Percentiles rank a stretch among this genome's conserved stretches.
Evolutionary conservation across 2,797 vertebrate species (phyloP).

Genomic region (Pseudochirops cupreus): DNA sequence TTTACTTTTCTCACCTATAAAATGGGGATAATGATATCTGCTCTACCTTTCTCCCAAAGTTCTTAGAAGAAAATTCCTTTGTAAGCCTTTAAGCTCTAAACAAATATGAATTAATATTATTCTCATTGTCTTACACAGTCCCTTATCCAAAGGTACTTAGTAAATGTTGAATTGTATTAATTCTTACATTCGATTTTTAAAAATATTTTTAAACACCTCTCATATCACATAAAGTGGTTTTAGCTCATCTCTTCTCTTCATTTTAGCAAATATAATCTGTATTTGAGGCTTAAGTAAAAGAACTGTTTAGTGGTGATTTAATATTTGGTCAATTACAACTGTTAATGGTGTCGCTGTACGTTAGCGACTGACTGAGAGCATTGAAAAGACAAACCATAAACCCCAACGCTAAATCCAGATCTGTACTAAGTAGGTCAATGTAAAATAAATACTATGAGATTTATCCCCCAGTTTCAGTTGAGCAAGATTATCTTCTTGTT

Average conservation of each 20-base stretch:
- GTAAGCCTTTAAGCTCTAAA: not conserved
- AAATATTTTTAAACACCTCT: not conserved
- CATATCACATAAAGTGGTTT: not conserved
- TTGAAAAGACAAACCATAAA: conserved; percentile 52
- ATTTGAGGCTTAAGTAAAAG: conserved; percentile 13
- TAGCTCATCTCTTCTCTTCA: not conserved
- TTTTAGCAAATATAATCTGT: conserved; percentile 39
- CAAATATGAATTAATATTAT: not conserved
- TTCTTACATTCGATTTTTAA: not conserved
- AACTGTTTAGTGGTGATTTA: conserved; percentile 24
- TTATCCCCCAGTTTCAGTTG: conserved; percentile 70
- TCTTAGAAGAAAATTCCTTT: not conserved
- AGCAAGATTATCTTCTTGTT: conserved; percentile 73
- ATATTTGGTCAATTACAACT: conserved; percentile 14
- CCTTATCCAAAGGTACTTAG: not conserved
- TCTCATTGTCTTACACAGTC: not conserved
- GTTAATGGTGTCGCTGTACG: not conserved
- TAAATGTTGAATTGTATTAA: not conserved
- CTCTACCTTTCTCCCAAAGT: not conserved
- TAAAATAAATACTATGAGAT: conserved; percentile 69
- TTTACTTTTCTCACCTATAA: not conserved
- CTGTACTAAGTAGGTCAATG: conserved; percentile 70
- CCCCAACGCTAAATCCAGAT: conserved; percentile 58
- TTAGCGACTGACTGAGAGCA: conserved; percentile 4
- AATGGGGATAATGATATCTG: not conserved